phyloP scores from a whole-genome alignment of 1,140 invertebrate genomes.

The Orius laevigatus region DNA sequence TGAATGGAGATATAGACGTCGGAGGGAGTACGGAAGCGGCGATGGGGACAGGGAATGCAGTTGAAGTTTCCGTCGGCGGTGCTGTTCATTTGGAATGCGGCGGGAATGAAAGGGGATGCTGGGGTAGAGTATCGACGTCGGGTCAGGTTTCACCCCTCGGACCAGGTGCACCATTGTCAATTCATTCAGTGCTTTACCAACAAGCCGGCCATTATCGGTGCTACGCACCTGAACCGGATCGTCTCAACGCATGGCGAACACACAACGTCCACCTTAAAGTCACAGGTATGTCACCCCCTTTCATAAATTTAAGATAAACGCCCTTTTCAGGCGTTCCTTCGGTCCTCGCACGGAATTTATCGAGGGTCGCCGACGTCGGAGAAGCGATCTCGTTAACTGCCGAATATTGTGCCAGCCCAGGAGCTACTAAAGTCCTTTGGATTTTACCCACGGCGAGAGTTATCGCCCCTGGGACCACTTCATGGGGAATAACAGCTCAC shows the following conservation, averaged over 20 bases:
- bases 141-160: constrained; percentile 29
- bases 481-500: constrained; percentile 33
- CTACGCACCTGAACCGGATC: constrained; percentile 40
- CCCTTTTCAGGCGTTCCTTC: constrained; percentile 35
- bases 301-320: background rate
- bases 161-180: constrained; percentile 36
- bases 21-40: constrained; percentile 28
- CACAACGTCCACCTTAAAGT: constrained; percentile 37
- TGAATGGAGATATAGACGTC: constrained; percentile 35
- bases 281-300: constrained; percentile 28
- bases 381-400: constrained; percentile 32
- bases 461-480: constrained; percentile 33
- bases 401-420: constrained; percentile 40
- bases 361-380: constrained; percentile 35
- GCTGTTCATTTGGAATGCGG: constrained; percentile 71
- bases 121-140: constrained; percentile 27
- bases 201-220: constrained; percentile 60
- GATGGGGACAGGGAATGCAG: constrained; percentile 30
- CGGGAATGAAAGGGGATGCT: constrained; percentile 37
- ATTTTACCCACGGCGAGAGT: constrained; percentile 32
- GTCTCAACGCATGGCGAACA: constrained; percentile 32
- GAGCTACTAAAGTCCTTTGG: constrained; percentile 36
- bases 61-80: constrained; percentile 66
- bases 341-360: constrained; percentile 34
- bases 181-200: constrained; percentile 56